Percentiles rank a stretch among this genome's conserved stretches.
Conservation (phyloP, 2,797 vertebrate genomes). For the Cynodonichthys magdalenae region DNA sequence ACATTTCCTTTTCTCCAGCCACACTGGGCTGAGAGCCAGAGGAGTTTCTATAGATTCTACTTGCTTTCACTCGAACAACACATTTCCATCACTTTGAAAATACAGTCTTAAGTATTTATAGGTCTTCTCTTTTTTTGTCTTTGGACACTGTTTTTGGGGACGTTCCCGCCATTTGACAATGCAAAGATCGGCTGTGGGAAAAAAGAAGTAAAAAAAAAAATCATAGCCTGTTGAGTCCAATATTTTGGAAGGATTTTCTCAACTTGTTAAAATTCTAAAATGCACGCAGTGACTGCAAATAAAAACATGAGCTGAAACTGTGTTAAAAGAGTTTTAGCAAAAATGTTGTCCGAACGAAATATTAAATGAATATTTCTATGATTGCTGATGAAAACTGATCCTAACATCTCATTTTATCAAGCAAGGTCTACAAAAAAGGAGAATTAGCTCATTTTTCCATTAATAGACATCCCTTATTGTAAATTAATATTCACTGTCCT, state of each 20-base stretch:
- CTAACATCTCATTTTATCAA: too few relatives aligned
- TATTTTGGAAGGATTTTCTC: not conserved
- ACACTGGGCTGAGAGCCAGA: conserved; percentile 53
- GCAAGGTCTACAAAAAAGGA: too few relatives aligned
- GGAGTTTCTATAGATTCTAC: conserved; percentile 30
- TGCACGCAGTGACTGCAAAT: too few relatives aligned
- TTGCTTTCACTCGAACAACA: conserved; percentile 35
- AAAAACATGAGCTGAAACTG: too few relatives aligned
- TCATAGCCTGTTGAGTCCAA: conserved; percentile 10
- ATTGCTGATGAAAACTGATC: not conserved
- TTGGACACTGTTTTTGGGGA: conserved; percentile 7
- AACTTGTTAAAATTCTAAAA: not conserved
- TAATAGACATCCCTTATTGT: not conserved
- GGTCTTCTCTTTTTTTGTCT: conserved; percentile 23
- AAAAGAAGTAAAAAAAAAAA: not conserved
- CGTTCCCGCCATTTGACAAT: not conserved
- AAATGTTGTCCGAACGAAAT: too few relatives aligned
- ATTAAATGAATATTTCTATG: not conserved
- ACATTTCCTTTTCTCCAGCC: conserved; percentile 49
- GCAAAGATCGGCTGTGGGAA: not conserved
- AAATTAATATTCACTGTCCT: not conserved
- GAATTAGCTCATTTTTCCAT: too few relatives aligned
- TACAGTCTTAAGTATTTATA: conserved; percentile 17
- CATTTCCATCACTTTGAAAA: conserved; percentile 41
- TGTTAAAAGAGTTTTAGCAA: too few relatives aligned